Percentiles rank a stretch among this genome's conserved stretches.
phyloP scores from a whole-genome alignment of 2,888 invertebrate genomes.

The Lymantria dispar region DNA sequence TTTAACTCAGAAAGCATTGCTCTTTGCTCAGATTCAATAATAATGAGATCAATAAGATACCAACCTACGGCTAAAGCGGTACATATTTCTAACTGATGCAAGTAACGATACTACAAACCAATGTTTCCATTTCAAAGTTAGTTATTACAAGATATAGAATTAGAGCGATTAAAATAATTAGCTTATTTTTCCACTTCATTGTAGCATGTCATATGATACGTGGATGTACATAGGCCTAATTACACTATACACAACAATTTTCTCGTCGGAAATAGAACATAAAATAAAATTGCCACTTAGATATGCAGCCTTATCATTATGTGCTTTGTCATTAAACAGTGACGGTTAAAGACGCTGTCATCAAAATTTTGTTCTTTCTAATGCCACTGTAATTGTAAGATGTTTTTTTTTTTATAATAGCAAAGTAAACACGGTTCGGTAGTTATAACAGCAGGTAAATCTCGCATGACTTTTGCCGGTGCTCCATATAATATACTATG shows the following conservation, averaged over 20 bases:
- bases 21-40: too few relatives aligned
- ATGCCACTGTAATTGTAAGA: background rate
- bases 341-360: constrained; percentile 24
- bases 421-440: too few relatives aligned
- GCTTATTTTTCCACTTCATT: constrained; percentile 30
- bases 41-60: too few relatives aligned
- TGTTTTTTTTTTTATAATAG: too few relatives aligned
- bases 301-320: constrained; percentile 30
- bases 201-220: constrained; percentile 39
- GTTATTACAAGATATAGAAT: constrained; percentile 15
- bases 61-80: too few relatives aligned
- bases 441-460: too few relatives aligned
- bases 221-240: constrained; percentile 45
- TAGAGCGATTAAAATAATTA: constrained; percentile 25
- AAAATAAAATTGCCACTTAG: constrained; percentile 29
- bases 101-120: too few relatives aligned
- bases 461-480: too few relatives aligned
- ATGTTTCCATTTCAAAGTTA: constrained; percentile 1
- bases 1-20: too few relatives aligned
- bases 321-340: constrained; percentile 31
- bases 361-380: background rate
- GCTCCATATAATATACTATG: too few relatives aligned
- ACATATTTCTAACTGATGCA: too few relatives aligned
- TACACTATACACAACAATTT: constrained; percentile 48
- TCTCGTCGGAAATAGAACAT: constrained; percentile 48